These are phyloP conservation scores for Dreissena polymorpha DNA, from an alignment of 1,140 invertebrate species.

Conservation along the genomic window DNA sequence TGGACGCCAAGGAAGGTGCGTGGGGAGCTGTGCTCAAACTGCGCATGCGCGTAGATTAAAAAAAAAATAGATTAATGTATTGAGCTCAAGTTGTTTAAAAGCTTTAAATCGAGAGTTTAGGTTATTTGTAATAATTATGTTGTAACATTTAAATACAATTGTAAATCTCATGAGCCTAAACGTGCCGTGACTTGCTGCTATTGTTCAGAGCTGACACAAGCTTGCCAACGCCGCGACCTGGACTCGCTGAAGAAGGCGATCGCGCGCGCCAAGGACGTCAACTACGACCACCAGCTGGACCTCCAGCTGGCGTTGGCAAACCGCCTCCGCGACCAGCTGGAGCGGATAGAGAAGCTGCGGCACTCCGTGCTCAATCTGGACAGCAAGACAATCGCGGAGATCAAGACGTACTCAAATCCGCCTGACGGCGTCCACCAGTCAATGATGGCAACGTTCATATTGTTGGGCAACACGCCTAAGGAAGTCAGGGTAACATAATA, in stretches of 20 bases:
- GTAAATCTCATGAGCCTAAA: neutral
- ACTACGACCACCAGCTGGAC: conserved; percentile 70
- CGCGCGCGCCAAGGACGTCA: conserved; percentile 64
- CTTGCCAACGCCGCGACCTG: conserved; percentile 67
- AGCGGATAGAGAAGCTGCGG: conserved; percentile 73
- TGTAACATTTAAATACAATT: too few relatives aligned
- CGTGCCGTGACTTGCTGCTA: neutral
- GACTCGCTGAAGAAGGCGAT: conserved; percentile 67
- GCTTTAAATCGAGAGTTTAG: too few relatives aligned
- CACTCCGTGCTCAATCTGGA: conserved; percentile 74
- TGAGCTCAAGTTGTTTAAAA: too few relatives aligned
- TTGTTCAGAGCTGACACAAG: conserved; percentile 67
- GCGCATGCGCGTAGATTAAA: too few relatives aligned
- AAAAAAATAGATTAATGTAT: too few relatives aligned
- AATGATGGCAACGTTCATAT: conserved; percentile 70
- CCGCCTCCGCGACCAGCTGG: conserved; percentile 70
- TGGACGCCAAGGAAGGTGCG: conserved; percentile 71
- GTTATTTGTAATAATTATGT: too few relatives aligned
- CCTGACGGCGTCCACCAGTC: conserved; percentile 73
- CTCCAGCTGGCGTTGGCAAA: conserved; percentile 69
- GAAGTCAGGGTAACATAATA: conserved; percentile 66
- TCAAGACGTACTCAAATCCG: conserved; percentile 71
- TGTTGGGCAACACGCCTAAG: conserved; percentile 68
- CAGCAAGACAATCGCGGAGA: conserved; percentile 71
- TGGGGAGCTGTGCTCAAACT: neutral